Evolutionary conservation across 2,888 invertebrate genomes (phyloP).

Genomic region (Hypomecis atomaria): DNA sequence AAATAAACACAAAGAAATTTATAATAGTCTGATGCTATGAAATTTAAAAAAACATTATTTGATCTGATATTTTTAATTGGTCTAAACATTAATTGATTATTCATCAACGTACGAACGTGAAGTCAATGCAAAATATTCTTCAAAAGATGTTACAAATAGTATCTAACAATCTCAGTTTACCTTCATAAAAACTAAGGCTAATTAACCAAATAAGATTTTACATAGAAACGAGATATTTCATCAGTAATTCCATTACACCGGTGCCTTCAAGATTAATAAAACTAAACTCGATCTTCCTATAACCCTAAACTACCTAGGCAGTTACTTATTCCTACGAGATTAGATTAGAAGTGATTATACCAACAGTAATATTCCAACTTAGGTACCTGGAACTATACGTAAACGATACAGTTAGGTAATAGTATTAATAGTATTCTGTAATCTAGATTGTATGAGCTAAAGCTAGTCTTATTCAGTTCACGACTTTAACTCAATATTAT

Average conservation of each 20-base stretch:
- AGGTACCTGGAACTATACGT: neutral
- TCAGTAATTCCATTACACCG: neutral
- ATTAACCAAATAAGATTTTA: neutral
- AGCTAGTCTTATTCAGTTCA: neutral
- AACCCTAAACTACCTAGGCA: neutral
- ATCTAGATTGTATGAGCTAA: conserved; percentile 1
- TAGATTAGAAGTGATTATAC: neutral
- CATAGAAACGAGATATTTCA: conserved; percentile 1
- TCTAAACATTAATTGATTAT: too few species aligned
- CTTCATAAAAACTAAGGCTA: conserved; percentile 1
- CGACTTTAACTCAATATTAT: too few species aligned
- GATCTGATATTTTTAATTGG: too few species aligned
- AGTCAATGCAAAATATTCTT: neutral
- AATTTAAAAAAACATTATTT: too few species aligned
- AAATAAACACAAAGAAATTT: too few species aligned
- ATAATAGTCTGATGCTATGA: too few species aligned
- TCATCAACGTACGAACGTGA: too few species aligned
- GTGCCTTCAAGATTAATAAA: neutral
- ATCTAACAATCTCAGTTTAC: neutral
- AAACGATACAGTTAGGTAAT: neutral
- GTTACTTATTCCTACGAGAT: neutral
- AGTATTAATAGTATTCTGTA: neutral
- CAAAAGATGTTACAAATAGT: neutral
- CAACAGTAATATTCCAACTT: neutral
- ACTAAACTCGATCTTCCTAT: conserved; percentile 1